These are phyloP conservation scores for Aurelia aurita DNA, from an alignment of 30 jellyfish, hydroid and myxozoan genomes.

Conservation along the genomic window DNA sequence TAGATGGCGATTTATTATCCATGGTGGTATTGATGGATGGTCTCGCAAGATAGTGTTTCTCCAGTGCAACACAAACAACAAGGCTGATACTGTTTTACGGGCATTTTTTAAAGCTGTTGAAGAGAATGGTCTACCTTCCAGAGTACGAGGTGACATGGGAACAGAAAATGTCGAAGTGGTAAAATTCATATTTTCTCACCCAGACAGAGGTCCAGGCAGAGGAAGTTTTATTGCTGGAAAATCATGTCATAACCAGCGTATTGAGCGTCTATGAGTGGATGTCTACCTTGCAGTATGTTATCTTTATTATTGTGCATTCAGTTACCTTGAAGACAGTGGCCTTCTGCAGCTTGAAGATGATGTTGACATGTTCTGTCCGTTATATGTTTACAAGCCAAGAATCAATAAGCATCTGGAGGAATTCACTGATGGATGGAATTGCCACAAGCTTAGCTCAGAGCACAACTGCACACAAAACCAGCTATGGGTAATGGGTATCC, in stretches of 20 bases:
- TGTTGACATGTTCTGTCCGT: constrained; percentile 9
- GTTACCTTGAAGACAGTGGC: neutral
- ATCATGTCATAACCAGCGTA: constrained; percentile 34
- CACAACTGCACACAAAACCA: constrained; percentile 8
- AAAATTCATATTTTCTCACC: constrained; percentile 34
- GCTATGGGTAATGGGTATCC: constrained; percentile 19
- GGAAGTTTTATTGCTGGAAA: constrained; percentile 33
- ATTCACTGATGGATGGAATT: constrained; percentile 6
- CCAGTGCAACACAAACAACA: constrained; percentile 19
- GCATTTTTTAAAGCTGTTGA: constrained; percentile 10
- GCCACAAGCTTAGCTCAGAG: constrained; percentile 24
- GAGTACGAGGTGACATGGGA: constrained; percentile 57
- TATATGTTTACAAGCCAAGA: neutral
- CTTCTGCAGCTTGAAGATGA: neutral
- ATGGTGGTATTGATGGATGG: constrained; percentile 18
- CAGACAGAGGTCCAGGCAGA: constrained; percentile 22
- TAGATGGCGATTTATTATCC: constrained; percentile 16
- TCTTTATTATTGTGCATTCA: constrained; percentile 1
- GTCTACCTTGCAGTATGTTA: constrained; percentile 2
- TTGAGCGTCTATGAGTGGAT: constrained; percentile 35
- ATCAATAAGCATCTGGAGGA: constrained; percentile 6
- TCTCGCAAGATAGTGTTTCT: constrained; percentile 9
- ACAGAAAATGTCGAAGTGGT: constrained; percentile 40
- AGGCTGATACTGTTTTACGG: constrained; percentile 4
- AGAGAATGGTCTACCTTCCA: constrained; percentile 29